Evolutionary conservation across 2,888 invertebrate species (phyloP).

Genomic region (Dynastes maya): DNA sequence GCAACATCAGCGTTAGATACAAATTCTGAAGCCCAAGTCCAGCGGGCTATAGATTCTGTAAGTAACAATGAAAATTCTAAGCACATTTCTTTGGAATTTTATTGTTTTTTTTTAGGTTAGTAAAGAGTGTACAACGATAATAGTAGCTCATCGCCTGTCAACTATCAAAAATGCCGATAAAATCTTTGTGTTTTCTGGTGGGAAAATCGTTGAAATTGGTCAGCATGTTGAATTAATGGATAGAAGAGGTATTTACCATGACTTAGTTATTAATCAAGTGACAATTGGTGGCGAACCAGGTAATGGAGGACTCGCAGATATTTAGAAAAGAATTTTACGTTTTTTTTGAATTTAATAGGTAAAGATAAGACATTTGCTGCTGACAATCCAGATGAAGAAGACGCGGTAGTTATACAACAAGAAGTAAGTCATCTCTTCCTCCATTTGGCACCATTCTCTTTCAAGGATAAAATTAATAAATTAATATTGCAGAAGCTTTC

Average conservation of each 20-base stretch:
- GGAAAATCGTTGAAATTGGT: conserved; percentile 80
- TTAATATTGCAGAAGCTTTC: no score
- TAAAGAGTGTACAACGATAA: conserved; percentile 83
- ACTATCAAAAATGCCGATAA: conserved; percentile 83
- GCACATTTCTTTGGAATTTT: background rate
- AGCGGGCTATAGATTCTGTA: conserved; percentile 85
- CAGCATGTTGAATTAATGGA: conserved; percentile 81
- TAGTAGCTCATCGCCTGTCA: conserved; percentile 84
- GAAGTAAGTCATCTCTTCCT: background rate
- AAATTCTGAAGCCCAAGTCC: conserved; percentile 89
- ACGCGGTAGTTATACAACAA: background rate
- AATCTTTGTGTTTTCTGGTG: conserved; percentile 82
- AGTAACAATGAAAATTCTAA: conserved; percentile 34
- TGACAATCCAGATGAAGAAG: conserved; percentile 30
- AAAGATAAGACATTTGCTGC: conserved; percentile 16
- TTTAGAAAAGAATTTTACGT: background rate
- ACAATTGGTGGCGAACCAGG: conserved; percentile 20
- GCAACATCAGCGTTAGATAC: conserved; percentile 94
- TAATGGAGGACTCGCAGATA: background rate
- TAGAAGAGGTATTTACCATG: conserved; percentile 78
- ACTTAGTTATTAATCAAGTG: conserved; percentile 79
- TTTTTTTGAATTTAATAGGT: background rate
- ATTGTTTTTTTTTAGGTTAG: conserved; percentile 71
- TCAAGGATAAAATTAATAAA: no score
- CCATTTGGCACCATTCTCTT: no score